These are phyloP conservation scores for Augochlorella aurata DNA, from an alignment of 2,888 invertebrate species.

Conservation along the genomic window DNA sequence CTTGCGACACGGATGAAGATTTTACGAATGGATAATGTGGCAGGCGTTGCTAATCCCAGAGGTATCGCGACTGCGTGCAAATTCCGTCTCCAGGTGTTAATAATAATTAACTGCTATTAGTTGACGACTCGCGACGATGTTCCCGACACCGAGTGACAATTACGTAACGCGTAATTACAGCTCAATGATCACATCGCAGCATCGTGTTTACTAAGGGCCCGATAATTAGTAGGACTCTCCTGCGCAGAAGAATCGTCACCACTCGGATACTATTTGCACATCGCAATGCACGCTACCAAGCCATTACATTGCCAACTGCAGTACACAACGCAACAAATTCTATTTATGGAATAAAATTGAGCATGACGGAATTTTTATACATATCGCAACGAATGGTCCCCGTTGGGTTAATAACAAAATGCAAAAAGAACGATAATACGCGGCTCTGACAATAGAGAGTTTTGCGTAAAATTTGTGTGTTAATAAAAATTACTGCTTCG, in stretches of 20 bases:
- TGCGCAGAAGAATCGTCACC: background rate
- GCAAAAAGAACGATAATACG: too few species aligned
- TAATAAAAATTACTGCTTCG: too few species aligned
- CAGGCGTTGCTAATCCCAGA: background rate
- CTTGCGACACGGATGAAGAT: constrained; percentile 4
- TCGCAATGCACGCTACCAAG: too few species aligned
- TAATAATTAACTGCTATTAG: constrained; percentile 38
- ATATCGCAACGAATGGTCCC: too few species aligned
- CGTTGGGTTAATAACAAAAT: too few species aligned
- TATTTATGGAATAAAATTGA: too few species aligned
- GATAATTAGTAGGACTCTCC: background rate
- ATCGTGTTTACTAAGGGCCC: background rate
- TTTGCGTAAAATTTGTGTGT: too few species aligned
- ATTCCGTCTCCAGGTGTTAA: constrained; percentile 26
- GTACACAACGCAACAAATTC: too few species aligned
- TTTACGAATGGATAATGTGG: background rate
- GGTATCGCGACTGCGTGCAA: background rate
- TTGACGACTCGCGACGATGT: constrained; percentile 2
- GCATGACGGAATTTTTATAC: too few species aligned
- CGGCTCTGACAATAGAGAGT: too few species aligned
- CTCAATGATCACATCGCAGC: constrained; percentile 1
- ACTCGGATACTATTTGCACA: background rate
- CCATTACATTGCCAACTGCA: too few species aligned
- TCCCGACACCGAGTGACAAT: constrained; percentile 10
- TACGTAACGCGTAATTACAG: constrained; percentile 11